phyloP scores from a whole-genome alignment of 1,140 invertebrate genomes.

The Nephila pilipes region DNA sequence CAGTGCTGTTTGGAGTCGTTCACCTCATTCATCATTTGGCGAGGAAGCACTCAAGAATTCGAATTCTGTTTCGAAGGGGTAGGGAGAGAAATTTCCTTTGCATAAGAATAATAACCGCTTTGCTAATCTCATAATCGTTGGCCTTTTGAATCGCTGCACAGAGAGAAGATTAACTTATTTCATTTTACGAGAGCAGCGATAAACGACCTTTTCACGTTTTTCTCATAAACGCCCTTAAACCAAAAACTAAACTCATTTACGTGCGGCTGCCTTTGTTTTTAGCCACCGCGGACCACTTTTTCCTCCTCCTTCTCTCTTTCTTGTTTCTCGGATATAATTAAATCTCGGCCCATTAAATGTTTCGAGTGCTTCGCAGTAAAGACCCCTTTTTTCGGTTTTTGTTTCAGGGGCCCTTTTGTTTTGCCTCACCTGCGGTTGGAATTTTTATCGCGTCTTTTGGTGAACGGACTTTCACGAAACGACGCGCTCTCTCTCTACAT shows the following conservation, averaged over 20 bases:
- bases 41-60: neutral
- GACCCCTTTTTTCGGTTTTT: neutral
- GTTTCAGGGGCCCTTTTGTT: neutral
- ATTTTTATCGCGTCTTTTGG: constrained; percentile 52
- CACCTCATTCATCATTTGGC: neutral
- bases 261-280: constrained; percentile 61
- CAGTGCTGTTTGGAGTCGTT: neutral
- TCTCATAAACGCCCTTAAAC: constrained; percentile 60
- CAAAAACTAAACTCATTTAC: constrained; percentile 64
- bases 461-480: neutral
- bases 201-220: constrained; percentile 55
- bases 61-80: neutral
- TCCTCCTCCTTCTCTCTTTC: neutral
- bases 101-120: constrained; percentile 42
- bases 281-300: no score
- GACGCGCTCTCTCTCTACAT: neutral
- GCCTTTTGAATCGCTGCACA: neutral
- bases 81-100: neutral
- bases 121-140: constrained; percentile 61
- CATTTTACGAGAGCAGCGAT: constrained; percentile 45
- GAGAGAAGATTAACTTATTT: constrained; percentile 64
- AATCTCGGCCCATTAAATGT: constrained; percentile 8
- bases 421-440: neutral
- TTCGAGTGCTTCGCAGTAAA: neutral
- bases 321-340: constrained; percentile 60